phyloP scores from a whole-genome alignment of 2,797 vertebrate genomes.

The Austrolebias charrua region DNA sequence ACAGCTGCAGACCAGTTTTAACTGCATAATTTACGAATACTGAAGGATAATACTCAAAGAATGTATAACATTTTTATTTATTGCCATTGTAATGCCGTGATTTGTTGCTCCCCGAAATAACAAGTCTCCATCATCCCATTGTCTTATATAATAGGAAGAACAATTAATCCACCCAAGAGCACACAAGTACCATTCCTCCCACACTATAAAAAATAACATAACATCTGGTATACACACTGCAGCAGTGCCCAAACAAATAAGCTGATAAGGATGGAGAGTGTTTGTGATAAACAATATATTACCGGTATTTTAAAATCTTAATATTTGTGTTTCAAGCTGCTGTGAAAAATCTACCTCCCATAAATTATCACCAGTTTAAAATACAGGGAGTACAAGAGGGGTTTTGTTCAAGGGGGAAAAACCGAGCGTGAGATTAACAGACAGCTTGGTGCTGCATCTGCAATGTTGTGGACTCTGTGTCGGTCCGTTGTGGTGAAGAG shows the following conservation, averaged over 20 bases:
- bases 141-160: slow-evolving; percentile 2
- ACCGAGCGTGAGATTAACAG: too few relatives aligned
- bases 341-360: neutral
- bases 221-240: neutral
- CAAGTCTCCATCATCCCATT: neutral
- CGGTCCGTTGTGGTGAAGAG: too few relatives aligned
- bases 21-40: slow-evolving; percentile 3
- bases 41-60: neutral
- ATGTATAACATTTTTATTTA: slow-evolving; percentile 9
- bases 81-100: neutral
- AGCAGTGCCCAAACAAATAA: neutral
- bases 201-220: slow-evolving; percentile 9
- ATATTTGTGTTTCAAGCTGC: neutral
- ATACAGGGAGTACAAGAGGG: too few relatives aligned
- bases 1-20: neutral
- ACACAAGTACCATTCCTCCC: neutral
- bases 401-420: too few relatives aligned
- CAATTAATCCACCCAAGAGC: slow-evolving; percentile 2
- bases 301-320: too few relatives aligned
- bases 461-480: too few relatives aligned
- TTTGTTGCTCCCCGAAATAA: slow-evolving; percentile 13
- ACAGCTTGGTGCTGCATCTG: too few relatives aligned
- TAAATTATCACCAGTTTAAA: neutral
- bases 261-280: neutral
- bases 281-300: too few relatives aligned